Base-by-base conservation (phyloP, 2,113 vertebrate species). In the Gasterosteus nipponicus region DNA sequence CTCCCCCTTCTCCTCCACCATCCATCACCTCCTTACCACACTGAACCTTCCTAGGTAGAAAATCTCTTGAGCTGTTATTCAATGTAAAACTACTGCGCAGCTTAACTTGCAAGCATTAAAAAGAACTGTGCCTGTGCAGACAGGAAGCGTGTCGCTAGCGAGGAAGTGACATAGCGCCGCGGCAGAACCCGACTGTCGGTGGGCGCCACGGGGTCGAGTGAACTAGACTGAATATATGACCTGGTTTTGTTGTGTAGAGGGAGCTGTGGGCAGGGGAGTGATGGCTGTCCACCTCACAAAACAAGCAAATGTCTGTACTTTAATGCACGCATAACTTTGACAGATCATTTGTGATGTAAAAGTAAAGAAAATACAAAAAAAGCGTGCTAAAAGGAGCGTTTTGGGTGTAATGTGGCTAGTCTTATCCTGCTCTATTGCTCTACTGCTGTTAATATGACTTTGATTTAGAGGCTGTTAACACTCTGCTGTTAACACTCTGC, bases 221-320 rank as follows among this genome's bases (percentile, higher is more conserved):
- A 94, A 93, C 92, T 93, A 94, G 91, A 94, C 92, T 90, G 86
- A 94, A 93, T 90, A 68, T 89, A 84, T 92, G 86, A 89, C 89
- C 91, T 93, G 93, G 90, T 91, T 87, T 84, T 11, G 56, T 70
- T 54, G 54, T 61, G 83, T 64, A 39, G 71, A 70, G 77, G 26
- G n/a, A 72, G 77, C 33, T 22, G 53, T 49, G 57, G 42, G 54
- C 51, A 65, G 8, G 5, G 80, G 67, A 33, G 35, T 26, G 77
- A 72, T 18, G 69, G 63, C 83, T 65, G 67, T 75, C 77, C 61
- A 58, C 77, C 31, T 83, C 58, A n/a, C 68, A 83, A 74, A 84
- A 73, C 77, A 75, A 86, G 89, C 86, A 80, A 89, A 92, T 82
- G 90, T 93, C 86, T 92, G 87, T 90, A 87, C 78, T 86, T 0